These are phyloP conservation scores for Archips crataeganus DNA, from an alignment of 2,888 invertebrate genomes.

Conservation along the genomic window DNA sequence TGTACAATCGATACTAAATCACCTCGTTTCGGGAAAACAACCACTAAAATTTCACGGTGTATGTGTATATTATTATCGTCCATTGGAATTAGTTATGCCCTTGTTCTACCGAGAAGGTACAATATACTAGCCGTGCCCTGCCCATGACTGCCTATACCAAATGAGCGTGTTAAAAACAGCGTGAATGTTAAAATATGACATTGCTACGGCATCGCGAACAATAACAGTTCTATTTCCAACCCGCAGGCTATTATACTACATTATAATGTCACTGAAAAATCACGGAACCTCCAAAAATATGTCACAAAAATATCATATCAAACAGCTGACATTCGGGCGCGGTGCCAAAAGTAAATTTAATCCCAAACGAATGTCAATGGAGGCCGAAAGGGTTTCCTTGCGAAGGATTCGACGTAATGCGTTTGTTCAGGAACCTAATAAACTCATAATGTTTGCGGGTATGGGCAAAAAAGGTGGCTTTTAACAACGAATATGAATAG, in stretches of 20 bases:
- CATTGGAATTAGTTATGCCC: no score
- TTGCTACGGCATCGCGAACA: background rate
- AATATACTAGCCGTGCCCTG: no score
- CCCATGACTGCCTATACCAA: no score
- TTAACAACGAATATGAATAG: background rate
- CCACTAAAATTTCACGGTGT: no score
- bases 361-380: constrained; percentile 24
- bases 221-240: constrained; percentile 4
- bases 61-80: no score
- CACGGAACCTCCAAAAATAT: constrained; percentile 7
- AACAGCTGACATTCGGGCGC: constrained; percentile 42
- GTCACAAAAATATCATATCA: constrained; percentile 30
- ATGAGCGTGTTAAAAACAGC: background rate
- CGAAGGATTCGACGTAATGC: constrained; percentile 1
- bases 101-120: no score
- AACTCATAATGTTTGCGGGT: constrained; percentile 9
- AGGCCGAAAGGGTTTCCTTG: constrained; percentile 20
- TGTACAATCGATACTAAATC: no score
- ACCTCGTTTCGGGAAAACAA: no score
- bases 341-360: constrained; percentile 37
- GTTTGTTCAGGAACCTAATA: constrained; percentile 24
- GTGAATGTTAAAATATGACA: background rate
- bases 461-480: constrained; percentile 1
- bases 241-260: constrained; percentile 4
- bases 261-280: constrained; percentile 12